Base-by-base conservation (phyloP, 2,113 vertebrate genomes). In the Dissostichus mawsoni region DNA sequence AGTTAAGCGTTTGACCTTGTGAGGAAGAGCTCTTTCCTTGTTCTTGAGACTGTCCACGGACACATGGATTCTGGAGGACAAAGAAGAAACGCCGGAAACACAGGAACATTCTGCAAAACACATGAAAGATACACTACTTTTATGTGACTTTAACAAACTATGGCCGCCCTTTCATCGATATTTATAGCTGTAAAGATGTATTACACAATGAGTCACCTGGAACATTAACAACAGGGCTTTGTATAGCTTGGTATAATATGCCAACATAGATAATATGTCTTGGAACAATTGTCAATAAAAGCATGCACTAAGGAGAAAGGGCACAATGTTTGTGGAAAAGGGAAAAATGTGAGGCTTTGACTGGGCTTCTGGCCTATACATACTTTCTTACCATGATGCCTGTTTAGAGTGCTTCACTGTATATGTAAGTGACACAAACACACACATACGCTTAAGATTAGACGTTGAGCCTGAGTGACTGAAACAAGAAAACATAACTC, bases 1-100 rank as follows among this genome's bases (percentile, higher is more conserved):
- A 93, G 94, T 95, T 94, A 95, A 95, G 96, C 94, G 91, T 93
- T 95, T 95, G 95, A 96, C 96, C 96, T 97, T 96, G 93, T 80
- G 91, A 87, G 89, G 90, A 95, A 91, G 93, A 95, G 94, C 93
- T 94, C 87, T 93, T 95, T 77, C 91, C 94, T 90, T 92, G 93
- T 92, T 94, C 95, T 94, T 93, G 92, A 93, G 92, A 94, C 92
- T 90, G 85, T 88, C 73, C 91, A 25, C 94, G 92, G 93, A 92
- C 83, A 88, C 81, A 57, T 0, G 53, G 50, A 82, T 5, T 45
- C 85, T 90, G 80, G 80, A 66, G 73, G 88, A 85, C 90, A 94
- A 82, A 93, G 87, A 88, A 92, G 82, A 85, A 82, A 87, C 82
- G 44, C 59, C n/a, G 41, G 23, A 78, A 56, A 74, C 47, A 55